Conservation (phyloP, 2,888 invertebrate genomes). For the Philaethria dido region DNA sequence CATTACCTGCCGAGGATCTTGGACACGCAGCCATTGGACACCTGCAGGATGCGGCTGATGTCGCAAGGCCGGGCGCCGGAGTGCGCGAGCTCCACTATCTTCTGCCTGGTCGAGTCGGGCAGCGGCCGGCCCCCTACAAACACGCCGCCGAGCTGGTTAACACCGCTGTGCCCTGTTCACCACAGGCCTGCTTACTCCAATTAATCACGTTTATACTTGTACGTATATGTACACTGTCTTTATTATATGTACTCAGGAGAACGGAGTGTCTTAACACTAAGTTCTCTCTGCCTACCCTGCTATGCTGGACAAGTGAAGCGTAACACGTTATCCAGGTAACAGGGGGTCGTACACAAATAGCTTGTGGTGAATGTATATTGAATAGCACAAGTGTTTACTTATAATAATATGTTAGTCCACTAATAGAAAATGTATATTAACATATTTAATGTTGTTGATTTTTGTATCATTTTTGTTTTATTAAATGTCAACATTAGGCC, state of each 20-base stretch:
- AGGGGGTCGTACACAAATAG: constrained; percentile 27
- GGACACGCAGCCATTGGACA: constrained; percentile 98
- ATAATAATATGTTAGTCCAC: no score
- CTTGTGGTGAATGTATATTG: constrained; percentile 39
- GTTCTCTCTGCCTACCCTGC: neutral
- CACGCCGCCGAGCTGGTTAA: constrained; percentile 99
- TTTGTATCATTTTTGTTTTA: no score
- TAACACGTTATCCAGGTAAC: no score
- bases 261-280: neutral
- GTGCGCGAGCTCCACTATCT: constrained; percentile 99
- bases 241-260: constrained; percentile 32
- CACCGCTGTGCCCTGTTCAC: constrained; percentile 96
- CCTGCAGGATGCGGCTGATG: constrained; percentile 98
- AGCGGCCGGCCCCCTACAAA: constrained; percentile 99
- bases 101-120: constrained; percentile 98
- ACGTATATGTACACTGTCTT: neutral
- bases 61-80: constrained; percentile 97
- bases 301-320: constrained; percentile 3
- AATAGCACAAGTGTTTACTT: constrained; percentile 5
- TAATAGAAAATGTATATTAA: no score
- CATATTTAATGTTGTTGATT: no score
- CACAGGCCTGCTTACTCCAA: constrained; percentile 85
- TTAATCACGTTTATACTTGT: constrained; percentile 67
- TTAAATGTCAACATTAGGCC: no score
- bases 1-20: constrained; percentile 98